Evolutionary conservation across 2,113 vertebrate genomes (phyloP), one percentile per base, ranked within the genome.

Genomic region (Oncorhynchus gorbuscha): DNA sequence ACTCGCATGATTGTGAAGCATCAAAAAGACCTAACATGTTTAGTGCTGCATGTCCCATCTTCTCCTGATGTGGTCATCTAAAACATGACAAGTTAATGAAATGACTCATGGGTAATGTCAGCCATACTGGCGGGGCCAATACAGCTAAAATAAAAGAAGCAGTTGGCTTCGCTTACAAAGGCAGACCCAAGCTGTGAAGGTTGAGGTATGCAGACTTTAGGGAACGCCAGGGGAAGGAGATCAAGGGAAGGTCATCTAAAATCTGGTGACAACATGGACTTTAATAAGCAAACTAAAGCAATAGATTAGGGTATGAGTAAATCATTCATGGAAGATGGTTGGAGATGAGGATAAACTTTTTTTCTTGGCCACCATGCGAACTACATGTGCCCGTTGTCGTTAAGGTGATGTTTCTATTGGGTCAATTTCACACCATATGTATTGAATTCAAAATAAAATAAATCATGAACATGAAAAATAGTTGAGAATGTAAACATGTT

Each of bases 1-100:
- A 85, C 83, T 78, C 79, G 66, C 85, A 81, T 24, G 71, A 76
- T 55, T 49, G 89, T 90, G 90, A 88, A 83, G 83, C 67, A 72
- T n/a, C 4, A 32, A 32, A 61, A 62, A 22, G 3, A 8, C 59
- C 18, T n/a, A 62, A 22, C 59, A 61, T 30, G 59, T 76, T 79
- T 77, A 65, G 58, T 58, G 55, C 18, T 20, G 55, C 6, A 18
- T 58, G 18, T 58, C 13, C 55, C 20, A n/a, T n/a, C 7, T 67
- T 14, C 13, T 62, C 16, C 13, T 16, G 59, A 8, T 62, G n/a
- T 62, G 59, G 59, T n/a, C 22, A 7, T 61, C 59, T 61, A 5
- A 62, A 24, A 24, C 49, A 78, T 68, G 32, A 5, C 0, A 66
- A 39, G 55, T 73, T 70, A 49, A 79, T 69, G 51, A 65, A 59